phyloP scores from a whole-genome alignment of 2,888 invertebrate species.

The Polyploca ridens region DNA sequence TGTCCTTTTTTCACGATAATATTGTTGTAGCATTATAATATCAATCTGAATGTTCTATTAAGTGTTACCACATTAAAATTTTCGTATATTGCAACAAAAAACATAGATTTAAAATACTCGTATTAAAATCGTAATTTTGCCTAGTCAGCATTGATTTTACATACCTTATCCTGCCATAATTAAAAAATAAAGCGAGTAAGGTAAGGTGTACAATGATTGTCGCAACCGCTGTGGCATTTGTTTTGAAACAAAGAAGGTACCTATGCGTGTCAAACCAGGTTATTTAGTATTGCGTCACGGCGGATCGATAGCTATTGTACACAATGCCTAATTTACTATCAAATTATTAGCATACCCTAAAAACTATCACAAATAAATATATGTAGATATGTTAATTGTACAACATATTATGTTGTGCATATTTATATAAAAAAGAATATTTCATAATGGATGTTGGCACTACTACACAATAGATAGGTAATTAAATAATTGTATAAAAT shows the following conservation, averaged over 20 bases:
- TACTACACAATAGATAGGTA: conserved; percentile 70
- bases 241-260: too few species aligned
- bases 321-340: neutral
- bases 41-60: conserved; percentile 25
- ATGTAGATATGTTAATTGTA: conserved; percentile 19
- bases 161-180: conserved; percentile 2
- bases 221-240: neutral
- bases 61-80: conserved; percentile 37
- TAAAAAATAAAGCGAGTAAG: neutral
- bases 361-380: conserved; percentile 12
- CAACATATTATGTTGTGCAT: conserved; percentile 34
- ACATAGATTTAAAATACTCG: neutral
- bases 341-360: conserved; percentile 5
- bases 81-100: conserved; percentile 6
- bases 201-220: neutral
- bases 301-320: neutral
- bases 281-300: neutral
- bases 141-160: conserved; percentile 15
- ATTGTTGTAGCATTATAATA: neutral
- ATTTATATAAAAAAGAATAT: conserved; percentile 22
- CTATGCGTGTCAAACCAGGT: too few species aligned
- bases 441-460: conserved; percentile 63
- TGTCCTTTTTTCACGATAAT: neutral
- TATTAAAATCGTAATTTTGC: conserved; percentile 14
- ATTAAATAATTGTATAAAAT: conserved; percentile 72